Conservation (phyloP, 2,888 invertebrate species). For the Isoperla grammatica region DNA sequence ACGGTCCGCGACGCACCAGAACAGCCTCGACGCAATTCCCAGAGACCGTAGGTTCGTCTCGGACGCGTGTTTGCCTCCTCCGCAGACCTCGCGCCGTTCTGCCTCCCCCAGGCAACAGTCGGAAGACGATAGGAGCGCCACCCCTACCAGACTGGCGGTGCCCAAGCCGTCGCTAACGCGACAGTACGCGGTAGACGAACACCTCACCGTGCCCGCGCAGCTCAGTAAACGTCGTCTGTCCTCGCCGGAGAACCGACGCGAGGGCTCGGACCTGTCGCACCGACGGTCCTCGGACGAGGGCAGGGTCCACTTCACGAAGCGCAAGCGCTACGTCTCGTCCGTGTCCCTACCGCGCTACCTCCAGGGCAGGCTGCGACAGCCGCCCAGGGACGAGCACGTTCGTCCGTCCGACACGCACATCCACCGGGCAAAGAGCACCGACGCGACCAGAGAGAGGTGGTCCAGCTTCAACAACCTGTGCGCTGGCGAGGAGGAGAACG, state of each 20-base stretch:
- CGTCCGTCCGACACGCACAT: too few species aligned
- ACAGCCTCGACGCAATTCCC: not conserved
- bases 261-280: too few species aligned
- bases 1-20: too few species aligned
- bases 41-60: not conserved
- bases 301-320: not conserved
- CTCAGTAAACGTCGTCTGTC: not conserved
- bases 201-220: not conserved
- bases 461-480: not conserved
- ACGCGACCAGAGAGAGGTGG: not conserved
- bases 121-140: not conserved
- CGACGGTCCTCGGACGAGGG: not conserved
- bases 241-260: not conserved
- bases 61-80: not conserved
- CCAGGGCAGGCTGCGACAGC: not conserved
- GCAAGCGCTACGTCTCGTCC: not conserved
- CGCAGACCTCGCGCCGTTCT: not conserved
- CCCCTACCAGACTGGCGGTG: not conserved
- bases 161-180: not conserved
- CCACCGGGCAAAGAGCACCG: not conserved
- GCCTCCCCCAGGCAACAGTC: not conserved
- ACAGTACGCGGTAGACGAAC: constrained; percentile 1
- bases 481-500: not conserved
- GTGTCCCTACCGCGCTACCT: not conserved
- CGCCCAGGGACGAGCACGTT: not conserved